phyloP scores from a whole-genome alignment of 2,113 vertebrate species.

The Phrynocephalus versicolor region DNA sequence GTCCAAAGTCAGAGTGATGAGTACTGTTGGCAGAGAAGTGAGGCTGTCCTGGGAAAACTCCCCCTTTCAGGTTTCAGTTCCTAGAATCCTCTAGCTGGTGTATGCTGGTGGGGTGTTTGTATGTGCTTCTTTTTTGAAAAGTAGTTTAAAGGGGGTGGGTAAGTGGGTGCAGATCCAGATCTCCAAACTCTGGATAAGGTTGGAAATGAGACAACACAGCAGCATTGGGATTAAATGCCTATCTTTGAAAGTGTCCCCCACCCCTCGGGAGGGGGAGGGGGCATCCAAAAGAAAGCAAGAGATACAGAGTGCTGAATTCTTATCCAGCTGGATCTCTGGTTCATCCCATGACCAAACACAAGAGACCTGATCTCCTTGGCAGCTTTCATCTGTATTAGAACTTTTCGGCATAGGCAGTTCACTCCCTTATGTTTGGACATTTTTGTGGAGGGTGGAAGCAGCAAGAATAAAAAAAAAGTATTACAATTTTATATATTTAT shows the following conservation, averaged over 20 bases:
- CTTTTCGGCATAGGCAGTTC: background rate
- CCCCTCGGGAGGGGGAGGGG: too few relatives aligned
- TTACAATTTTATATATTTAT: too few relatives aligned
- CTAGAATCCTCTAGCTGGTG: too few relatives aligned
- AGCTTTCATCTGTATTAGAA: background rate
- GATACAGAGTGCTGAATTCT: background rate
- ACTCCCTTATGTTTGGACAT: background rate
- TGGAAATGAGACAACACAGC: too few relatives aligned
- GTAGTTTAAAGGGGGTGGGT: too few relatives aligned
- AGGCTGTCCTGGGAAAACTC: background rate
- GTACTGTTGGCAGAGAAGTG: background rate
- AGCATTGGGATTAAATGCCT: background rate
- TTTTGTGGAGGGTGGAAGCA: background rate
- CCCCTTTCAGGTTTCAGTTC: too few relatives aligned
- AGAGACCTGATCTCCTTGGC: background rate
- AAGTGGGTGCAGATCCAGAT: too few relatives aligned
- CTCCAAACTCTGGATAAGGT: too few relatives aligned
- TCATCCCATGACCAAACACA: constrained; percentile 26
- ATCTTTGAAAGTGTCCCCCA: background rate
- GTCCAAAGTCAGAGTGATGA: background rate
- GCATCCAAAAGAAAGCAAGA: constrained; percentile 5
- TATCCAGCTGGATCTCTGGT: constrained; percentile 17
- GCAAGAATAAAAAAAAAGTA: too few relatives aligned
- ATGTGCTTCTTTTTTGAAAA: too few relatives aligned
- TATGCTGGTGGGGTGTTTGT: too few relatives aligned